phyloP scores from a whole-genome alignment of 2,113 vertebrate species.

The Dipodomys merriami region DNA sequence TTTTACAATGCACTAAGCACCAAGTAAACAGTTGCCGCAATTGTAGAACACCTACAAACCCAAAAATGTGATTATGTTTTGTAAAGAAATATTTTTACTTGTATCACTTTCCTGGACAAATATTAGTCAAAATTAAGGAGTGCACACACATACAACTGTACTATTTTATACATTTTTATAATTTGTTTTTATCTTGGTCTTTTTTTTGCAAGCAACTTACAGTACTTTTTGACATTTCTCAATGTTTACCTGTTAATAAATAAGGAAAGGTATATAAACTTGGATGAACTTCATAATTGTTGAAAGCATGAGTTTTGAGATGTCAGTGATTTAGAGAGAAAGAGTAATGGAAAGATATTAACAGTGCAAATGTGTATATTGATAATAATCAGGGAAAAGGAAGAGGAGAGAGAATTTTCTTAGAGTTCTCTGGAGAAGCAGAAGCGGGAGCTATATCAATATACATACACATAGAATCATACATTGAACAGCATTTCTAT shows the following conservation, averaged over 20 bases:
- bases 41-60: not conserved
- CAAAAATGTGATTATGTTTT: not conserved
- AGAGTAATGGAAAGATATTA: not conserved
- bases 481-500: too few relatives aligned
- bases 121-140: not conserved
- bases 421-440: not conserved
- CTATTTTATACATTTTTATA: not conserved
- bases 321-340: not conserved
- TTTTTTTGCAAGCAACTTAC: not conserved
- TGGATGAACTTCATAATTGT: not conserved
- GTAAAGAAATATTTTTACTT: not conserved
- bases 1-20: not conserved
- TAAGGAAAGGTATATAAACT: not conserved
- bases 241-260: not conserved
- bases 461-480: not conserved
- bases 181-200: not conserved
- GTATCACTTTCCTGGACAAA: not conserved
- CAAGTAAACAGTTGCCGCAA: not conserved
- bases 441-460: too few relatives aligned
- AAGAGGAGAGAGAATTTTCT: not conserved
- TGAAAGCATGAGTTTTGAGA: conserved; percentile 3
- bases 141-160: not conserved
- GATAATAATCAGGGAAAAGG: not conserved
- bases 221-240: not conserved
- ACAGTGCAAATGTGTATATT: not conserved